These are phyloP conservation scores for Halcyon malimbica DNA, from an alignment of 2,113 vertebrate species.

Conservation along the genomic window DNA sequence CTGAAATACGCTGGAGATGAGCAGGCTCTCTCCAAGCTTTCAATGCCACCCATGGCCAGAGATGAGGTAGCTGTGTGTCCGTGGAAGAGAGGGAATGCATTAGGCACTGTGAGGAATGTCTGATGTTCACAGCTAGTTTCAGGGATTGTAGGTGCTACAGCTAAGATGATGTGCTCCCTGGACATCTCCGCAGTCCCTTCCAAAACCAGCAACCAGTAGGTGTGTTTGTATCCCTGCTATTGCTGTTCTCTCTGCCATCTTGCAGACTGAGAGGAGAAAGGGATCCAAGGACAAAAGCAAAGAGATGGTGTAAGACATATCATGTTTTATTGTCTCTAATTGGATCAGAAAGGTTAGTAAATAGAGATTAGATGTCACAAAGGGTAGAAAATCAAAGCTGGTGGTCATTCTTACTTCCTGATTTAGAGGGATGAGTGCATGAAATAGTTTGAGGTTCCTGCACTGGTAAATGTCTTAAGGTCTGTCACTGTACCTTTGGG, in stretches of 20 bases:
- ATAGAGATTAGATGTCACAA: constrained; percentile 11
- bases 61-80: background rate
- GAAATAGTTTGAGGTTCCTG: background rate
- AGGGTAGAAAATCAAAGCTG: constrained; percentile 11
- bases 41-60: background rate
- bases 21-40: background rate
- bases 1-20: background rate
- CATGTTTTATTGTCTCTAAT: background rate
- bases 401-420: background rate
- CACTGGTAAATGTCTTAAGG: background rate
- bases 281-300: background rate
- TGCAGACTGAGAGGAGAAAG: background rate
- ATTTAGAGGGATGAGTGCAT: background rate
- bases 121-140: background rate
- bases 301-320: background rate
- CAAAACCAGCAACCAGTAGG: background rate
- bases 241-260: background rate
- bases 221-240: background rate
- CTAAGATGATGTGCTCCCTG: background rate
- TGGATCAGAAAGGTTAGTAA: background rate
- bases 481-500: background rate
- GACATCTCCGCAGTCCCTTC: background rate
- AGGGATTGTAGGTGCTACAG: background rate
- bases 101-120: background rate
- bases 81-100: background rate